Conservation (phyloP, 2,888 invertebrate genomes). For the Netelia inedita region DNA sequence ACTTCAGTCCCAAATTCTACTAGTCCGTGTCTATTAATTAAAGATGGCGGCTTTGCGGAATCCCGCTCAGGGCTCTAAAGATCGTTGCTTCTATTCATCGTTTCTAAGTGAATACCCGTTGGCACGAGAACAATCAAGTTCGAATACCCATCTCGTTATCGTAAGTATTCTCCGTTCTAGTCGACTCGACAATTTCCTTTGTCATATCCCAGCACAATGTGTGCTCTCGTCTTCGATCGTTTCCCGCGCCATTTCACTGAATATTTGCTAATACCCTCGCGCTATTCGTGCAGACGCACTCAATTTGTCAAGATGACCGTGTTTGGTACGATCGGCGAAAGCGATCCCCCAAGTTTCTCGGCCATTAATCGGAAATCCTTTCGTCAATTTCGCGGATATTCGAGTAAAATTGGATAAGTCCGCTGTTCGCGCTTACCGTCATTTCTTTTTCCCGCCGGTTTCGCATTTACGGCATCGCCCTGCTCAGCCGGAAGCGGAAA, state of each 20-base stretch:
- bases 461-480: neutral
- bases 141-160: slow-evolving; percentile 12
- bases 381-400: slow-evolving; percentile 30
- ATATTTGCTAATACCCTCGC: slow-evolving; percentile 32
- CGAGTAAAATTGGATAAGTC: slow-evolving; percentile 53
- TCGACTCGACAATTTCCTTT: slow-evolving; percentile 24
- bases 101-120: slow-evolving; percentile 5
- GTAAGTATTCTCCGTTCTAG: slow-evolving; percentile 1
- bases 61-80: neutral
- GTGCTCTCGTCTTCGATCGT: slow-evolving; percentile 1
- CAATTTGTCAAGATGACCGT: neutral
- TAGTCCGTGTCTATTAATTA: neutral
- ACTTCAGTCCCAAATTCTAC: no score
- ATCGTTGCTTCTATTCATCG: neutral
- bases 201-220: neutral
- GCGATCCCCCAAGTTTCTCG: slow-evolving; percentile 22
- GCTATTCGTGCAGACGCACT: neutral
- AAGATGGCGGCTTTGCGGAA: neutral
- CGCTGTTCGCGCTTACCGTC: neutral
- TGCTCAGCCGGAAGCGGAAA: neutral
- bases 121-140: neutral
- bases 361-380: slow-evolving; percentile 30
- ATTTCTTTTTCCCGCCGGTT: neutral
- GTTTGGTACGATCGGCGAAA: neutral
- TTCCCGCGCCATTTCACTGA: slow-evolving; percentile 6